Percentiles rank a stretch among this genome's conserved stretches.
phyloP scores from a whole-genome alignment of 2,113 vertebrate species.

The Poeciliopsis prolifica region DNA sequence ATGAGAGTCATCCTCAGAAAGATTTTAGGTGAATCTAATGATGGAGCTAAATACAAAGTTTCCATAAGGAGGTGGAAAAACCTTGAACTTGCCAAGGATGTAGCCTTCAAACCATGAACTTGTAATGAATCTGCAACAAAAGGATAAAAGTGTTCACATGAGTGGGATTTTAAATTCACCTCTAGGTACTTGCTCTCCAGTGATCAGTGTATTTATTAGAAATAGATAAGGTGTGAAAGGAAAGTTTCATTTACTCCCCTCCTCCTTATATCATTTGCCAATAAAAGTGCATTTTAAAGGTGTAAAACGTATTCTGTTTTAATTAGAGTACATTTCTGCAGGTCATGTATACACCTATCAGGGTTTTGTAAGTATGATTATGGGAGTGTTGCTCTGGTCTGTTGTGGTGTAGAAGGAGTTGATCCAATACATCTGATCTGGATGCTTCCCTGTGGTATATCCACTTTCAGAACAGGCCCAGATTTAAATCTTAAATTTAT shows the following conservation, averaged over 20 bases:
- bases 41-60: constrained; percentile 85
- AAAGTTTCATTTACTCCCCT: not conserved
- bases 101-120: constrained; percentile 75
- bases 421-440: not conserved
- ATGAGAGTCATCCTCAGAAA: constrained; percentile 88
- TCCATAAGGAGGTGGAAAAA: constrained; percentile 90
- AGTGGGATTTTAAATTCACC: not conserved
- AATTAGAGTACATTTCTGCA: not conserved
- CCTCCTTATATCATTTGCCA: not conserved
- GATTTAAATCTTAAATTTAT: not conserved
- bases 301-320: not conserved
- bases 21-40: constrained; percentile 79
- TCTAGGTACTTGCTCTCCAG: not conserved
- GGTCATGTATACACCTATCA: not conserved
- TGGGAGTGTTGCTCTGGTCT: not conserved
- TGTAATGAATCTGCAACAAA: not conserved
- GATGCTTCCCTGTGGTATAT: too few relatives aligned
- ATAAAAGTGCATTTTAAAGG: constrained; percentile 44
- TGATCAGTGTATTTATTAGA: not conserved
- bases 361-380: not conserved
- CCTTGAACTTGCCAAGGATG: constrained; percentile 84
- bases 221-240: not conserved
- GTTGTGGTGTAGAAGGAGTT: not conserved
- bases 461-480: not conserved
- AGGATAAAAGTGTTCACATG: not conserved